Evolutionary conservation across 1,140 invertebrate genomes (phyloP), one percentile per base, ranked within the genome.

Genomic region (Chironomus tepperi): DNA sequence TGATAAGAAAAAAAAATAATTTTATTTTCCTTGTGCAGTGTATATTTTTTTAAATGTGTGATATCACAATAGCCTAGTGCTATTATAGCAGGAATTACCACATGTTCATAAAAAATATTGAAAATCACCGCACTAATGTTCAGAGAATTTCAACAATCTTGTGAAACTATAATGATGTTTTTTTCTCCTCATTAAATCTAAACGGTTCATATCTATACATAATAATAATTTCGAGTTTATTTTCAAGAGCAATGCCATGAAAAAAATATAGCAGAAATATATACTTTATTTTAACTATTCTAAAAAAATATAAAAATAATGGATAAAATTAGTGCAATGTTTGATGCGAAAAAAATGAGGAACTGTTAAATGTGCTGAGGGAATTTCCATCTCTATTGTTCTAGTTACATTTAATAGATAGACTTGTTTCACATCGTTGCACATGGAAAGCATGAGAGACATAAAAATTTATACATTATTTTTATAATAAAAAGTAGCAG

Each of bases 331-430:
- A 57, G 47, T 57, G 47, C 47, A 57, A 57, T 57, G 47, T n/a
- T 57, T 57, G 47, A 57, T 57, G 47, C 47, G 47, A 57, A 57
- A 57, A 34, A 57, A 57, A 57, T 57, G 47, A 57, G 47, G 47
- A 57, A 57, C 47, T 57, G 47, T 57, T 57, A 57, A 57, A 57
- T n/a, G 47, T n/a, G 24, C 24, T 34, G 24, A 34, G 24, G n/a
- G 47, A 57, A 57, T 57, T n/a, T 57, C 47, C 47, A n/a, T 57
- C 12, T n/a, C 47, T 57, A 57, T 57, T 57, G 47, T 57, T 57
- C 47, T 57, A 57, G 47, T 57, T 57, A 57, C 5, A n/a, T 57
- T 57, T 57, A 57, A 57, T 57, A 57, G 47, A 57, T 57, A 57
- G 47, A 57, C 47, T 57, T n/a, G 47, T 57, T 57, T n/a, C 47